phyloP scores from a whole-genome alignment of 2,797 vertebrate species.

The Malurus leucopterus region DNA sequence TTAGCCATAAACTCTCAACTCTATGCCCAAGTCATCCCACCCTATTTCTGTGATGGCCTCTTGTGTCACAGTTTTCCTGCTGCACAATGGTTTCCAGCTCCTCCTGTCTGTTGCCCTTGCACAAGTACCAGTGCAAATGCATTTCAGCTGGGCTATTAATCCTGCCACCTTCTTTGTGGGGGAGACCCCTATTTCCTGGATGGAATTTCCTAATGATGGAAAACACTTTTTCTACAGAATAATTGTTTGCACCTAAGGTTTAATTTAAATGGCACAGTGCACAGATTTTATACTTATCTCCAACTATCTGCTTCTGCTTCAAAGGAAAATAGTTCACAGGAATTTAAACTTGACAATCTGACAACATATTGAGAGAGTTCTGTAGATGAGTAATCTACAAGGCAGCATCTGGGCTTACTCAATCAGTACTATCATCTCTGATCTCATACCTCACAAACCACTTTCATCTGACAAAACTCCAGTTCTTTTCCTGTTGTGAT shows the following conservation, averaged over 20 bases:
- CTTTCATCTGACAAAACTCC: neutral
- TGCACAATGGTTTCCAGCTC: neutral
- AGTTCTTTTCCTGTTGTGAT: neutral
- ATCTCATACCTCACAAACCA: neutral
- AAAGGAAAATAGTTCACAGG: neutral
- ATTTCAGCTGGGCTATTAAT: neutral
- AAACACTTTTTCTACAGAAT: neutral
- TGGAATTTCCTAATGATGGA: neutral
- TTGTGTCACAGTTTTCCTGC: neutral
- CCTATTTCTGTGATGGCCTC: neutral
- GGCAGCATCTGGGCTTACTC: neutral
- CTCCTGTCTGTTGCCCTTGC: neutral
- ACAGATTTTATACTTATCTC: neutral
- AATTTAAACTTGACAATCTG: neutral
- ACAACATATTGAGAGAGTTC: neutral
- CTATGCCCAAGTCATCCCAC: neutral
- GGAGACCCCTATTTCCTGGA: neutral
- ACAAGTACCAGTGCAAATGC: accelerated
- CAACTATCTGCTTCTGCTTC: neutral
- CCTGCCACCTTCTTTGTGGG: neutral
- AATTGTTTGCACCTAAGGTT: neutral
- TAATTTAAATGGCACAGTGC: neutral
- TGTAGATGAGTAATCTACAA: conserved; percentile 5
- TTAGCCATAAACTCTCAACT: neutral
- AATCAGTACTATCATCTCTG: neutral